Conservation (phyloP, 2,888 invertebrate genomes). For the Bugula neritina region DNA sequence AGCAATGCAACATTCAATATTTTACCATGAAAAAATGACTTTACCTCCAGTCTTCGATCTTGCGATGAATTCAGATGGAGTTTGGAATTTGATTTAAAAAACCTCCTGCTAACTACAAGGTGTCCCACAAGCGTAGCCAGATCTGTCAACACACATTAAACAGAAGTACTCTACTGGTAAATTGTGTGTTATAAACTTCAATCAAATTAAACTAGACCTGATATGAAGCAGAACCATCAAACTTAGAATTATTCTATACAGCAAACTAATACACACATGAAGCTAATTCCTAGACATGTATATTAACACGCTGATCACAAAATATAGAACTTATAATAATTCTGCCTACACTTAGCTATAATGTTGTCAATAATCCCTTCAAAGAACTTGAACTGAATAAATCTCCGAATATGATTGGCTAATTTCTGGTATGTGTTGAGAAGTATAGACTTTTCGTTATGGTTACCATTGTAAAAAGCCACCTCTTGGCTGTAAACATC, state of each 20-base stretch:
- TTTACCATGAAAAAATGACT: too few relatives aligned
- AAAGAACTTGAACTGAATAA: slow-evolving; percentile 76
- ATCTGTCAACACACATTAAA: too few relatives aligned
- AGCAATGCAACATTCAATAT: too few relatives aligned
- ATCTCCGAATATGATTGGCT: slow-evolving; percentile 71
- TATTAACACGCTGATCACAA: too few relatives aligned
- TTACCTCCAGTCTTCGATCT: neutral
- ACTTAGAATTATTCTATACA: too few relatives aligned
- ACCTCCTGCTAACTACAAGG: neutral
- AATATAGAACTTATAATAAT: too few relatives aligned
- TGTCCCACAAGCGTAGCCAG: neutral
- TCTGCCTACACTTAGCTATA: slow-evolving; percentile 85
- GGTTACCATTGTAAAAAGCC: slow-evolving; percentile 62
- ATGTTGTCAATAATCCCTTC: slow-evolving; percentile 96
- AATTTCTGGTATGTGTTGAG: slow-evolving; percentile 83
- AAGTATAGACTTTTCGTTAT: slow-evolving; percentile 77
- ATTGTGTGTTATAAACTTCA: too few relatives aligned
- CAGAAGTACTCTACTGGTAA: too few relatives aligned
- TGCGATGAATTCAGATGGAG: neutral
- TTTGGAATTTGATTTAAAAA: neutral
- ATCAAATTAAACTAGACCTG: too few relatives aligned
- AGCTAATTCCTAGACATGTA: too few relatives aligned
- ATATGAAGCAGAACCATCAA: too few relatives aligned
- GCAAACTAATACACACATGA: too few relatives aligned
- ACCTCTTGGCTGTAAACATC: slow-evolving; percentile 71